A percentile compares a stretch with the other conserved stretches of the same genome.
These are phyloP conservation scores for Astreopora myriophthalma DNA, from an alignment of 64 coral and sea anemone genomes.

Conservation along the genomic window DNA sequence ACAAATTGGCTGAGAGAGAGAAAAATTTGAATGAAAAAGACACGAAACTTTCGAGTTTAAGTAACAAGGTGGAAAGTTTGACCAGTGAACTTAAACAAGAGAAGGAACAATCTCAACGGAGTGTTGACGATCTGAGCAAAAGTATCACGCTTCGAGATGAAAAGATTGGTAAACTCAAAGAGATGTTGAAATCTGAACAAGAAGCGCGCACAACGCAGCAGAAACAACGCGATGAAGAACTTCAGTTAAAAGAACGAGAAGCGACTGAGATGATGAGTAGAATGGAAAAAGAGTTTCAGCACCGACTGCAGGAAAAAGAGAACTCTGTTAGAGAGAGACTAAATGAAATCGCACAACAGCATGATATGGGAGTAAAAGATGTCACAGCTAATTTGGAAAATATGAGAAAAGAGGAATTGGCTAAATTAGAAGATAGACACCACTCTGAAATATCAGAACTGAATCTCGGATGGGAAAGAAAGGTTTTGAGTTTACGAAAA, in stretches of 20 bases:
- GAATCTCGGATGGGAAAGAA: conserved; percentile 74
- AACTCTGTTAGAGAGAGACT: conserved; percentile 67
- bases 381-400: conserved; percentile 59
- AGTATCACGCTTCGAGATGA: conserved; percentile 85
- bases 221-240: conserved; percentile 64
- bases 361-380: conserved; percentile 84
- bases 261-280: conserved; percentile 36
- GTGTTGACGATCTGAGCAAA: conserved; percentile 75
- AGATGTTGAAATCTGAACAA: conserved; percentile 64
- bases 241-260: conserved; percentile 56
- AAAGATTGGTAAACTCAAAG: conserved; percentile 77
- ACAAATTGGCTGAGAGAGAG: conserved; percentile 45
- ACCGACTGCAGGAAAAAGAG: conserved; percentile 71
- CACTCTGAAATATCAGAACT: conserved; percentile 60
- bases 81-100: conserved; percentile 24
- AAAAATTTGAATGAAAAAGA: conserved; percentile 55
- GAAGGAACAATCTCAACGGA: conserved; percentile 56
- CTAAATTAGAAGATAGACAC: conserved; percentile 34
- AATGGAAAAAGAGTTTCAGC: conserved; percentile 63
- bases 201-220: conserved; percentile 46
- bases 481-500: conserved; percentile 77
- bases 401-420: conserved; percentile 59
- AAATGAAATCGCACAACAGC: conserved; percentile 72
- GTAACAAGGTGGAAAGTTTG: conserved; percentile 51
- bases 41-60: conserved; percentile 51